These are phyloP conservation scores for Anoplolepis gracilipes DNA, from an alignment of 1,140 invertebrate genomes.

Conservation along the genomic window DNA sequence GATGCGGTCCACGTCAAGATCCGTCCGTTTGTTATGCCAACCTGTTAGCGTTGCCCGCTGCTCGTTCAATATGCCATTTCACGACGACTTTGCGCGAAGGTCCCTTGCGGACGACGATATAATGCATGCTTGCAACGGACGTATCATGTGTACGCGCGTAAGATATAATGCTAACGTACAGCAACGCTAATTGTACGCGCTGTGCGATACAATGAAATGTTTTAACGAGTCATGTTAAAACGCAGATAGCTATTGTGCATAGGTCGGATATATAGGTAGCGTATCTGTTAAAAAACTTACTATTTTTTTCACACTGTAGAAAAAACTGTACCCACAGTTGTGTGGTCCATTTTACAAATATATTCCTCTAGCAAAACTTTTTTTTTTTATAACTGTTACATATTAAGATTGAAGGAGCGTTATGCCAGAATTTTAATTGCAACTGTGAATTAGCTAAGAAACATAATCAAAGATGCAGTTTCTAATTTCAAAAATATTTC, in stretches of 20 bases:
- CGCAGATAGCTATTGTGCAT: background rate
- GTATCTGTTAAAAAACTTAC: background rate
- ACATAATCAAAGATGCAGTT: background rate
- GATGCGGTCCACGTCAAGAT: slow-evolving; percentile 33
- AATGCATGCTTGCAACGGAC: slow-evolving; percentile 24
- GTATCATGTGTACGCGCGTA: slow-evolving; percentile 28
- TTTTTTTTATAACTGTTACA: background rate
- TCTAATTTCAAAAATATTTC: slow-evolving; percentile 23
- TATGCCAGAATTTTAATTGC: background rate
- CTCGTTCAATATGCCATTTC: slow-evolving; percentile 41
- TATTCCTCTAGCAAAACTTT: background rate
- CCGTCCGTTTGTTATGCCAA: slow-evolving; percentile 47
- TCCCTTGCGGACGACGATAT: slow-evolving; percentile 34
- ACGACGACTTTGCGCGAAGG: slow-evolving; percentile 25
- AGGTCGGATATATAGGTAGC: background rate
- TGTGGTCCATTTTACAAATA: background rate
- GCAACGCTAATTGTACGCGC: slow-evolving; percentile 44
- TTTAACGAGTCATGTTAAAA: slow-evolving; percentile 37
- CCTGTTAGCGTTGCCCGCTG: slow-evolving; percentile 36
- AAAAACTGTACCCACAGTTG: background rate
- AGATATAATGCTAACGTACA: slow-evolving; percentile 45
- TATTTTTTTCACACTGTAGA: background rate
- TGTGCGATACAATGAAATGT: slow-evolving; percentile 25
- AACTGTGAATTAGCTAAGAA: background rate
- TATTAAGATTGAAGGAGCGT: background rate